Evolutionary conservation across 2,113 vertebrate genomes (phyloP).

Genomic region (Ceyx cyanopectus): DNA sequence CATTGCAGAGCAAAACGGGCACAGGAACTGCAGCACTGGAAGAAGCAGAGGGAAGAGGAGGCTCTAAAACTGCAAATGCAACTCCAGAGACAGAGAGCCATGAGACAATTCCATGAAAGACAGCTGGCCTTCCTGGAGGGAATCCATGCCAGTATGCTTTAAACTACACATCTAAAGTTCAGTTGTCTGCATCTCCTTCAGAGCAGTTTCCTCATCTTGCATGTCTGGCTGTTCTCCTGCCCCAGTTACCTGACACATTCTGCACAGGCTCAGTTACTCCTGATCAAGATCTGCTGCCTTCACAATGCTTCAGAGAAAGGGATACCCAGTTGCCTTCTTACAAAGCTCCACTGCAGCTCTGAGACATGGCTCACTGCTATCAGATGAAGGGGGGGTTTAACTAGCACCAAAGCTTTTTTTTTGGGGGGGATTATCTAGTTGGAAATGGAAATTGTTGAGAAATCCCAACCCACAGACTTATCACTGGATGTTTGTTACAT

Average conservation of each 20-base stretch:
- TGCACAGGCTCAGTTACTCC: neutral
- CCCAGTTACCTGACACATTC: neutral
- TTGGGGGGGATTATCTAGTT: neutral
- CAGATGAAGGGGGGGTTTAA: neutral
- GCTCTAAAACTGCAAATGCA: constrained; percentile 80
- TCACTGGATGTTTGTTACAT: constrained; percentile 19
- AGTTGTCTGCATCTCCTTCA: neutral
- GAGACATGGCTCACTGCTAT: neutral
- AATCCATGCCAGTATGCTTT: constrained; percentile 85
- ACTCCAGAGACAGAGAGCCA: constrained; percentile 86
- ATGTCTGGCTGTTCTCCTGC: neutral
- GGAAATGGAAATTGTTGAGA: neutral
- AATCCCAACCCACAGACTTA: neutral
- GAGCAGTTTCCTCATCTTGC: neutral
- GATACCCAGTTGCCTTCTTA: neutral
- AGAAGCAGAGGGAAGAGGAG: constrained; percentile 84
- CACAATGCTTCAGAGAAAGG: neutral
- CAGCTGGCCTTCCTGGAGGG: constrained; percentile 87
- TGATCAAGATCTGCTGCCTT: neutral
- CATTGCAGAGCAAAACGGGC: constrained; percentile 81
- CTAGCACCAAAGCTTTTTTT: neutral
- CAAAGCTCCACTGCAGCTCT: neutral
- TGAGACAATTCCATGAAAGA: constrained; percentile 87
- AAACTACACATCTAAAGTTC: constrained; percentile 7
- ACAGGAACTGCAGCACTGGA: constrained; percentile 74